phyloP scores from a whole-genome alignment of 2,888 invertebrate species.

The Pyrochroa serraticornis region DNA sequence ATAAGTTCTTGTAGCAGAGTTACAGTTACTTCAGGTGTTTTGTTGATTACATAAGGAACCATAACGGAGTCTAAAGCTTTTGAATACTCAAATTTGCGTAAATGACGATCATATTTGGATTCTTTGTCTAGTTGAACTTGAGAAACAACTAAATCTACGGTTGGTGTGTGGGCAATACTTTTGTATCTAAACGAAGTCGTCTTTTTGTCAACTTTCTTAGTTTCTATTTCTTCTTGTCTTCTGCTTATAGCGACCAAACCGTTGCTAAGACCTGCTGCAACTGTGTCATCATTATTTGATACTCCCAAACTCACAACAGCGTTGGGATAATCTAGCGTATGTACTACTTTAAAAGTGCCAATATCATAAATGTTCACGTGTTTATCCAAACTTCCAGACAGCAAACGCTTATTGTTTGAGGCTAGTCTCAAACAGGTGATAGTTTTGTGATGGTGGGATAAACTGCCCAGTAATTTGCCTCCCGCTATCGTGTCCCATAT shows the following conservation, averaged over 20 bases:
- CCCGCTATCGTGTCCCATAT: constrained; percentile 94
- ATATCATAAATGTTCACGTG: constrained; percentile 94
- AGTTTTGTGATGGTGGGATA: constrained; percentile 95
- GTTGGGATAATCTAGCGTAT: constrained; percentile 89
- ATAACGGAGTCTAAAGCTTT: constrained; percentile 80
- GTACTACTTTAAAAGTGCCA: constrained; percentile 82
- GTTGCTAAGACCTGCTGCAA: constrained; percentile 92
- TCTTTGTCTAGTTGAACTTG: constrained; percentile 56
- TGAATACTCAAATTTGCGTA: constrained; percentile 81
- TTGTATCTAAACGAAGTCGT: constrained; percentile 61
- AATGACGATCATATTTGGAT: constrained; percentile 70
- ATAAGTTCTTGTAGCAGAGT: constrained; percentile 85
- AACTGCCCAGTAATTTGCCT: constrained; percentile 80
- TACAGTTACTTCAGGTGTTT: constrained; percentile 77
- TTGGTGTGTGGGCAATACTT: constrained; percentile 42
- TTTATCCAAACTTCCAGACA: constrained; percentile 91
- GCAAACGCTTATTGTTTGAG: constrained; percentile 78
- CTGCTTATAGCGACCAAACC: constrained; percentile 87
- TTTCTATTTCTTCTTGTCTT: constrained; percentile 66
- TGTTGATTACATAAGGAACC: constrained; percentile 63
- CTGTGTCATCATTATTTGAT: constrained; percentile 76
- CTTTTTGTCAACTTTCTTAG: constrained; percentile 58
- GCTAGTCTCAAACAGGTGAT: constrained; percentile 86
- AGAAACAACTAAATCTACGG: constrained; percentile 63
- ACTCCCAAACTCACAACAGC: constrained; percentile 86